Conservation (phyloP, 2,797 vertebrate species). For the Peromyscus nudipes region DNA sequence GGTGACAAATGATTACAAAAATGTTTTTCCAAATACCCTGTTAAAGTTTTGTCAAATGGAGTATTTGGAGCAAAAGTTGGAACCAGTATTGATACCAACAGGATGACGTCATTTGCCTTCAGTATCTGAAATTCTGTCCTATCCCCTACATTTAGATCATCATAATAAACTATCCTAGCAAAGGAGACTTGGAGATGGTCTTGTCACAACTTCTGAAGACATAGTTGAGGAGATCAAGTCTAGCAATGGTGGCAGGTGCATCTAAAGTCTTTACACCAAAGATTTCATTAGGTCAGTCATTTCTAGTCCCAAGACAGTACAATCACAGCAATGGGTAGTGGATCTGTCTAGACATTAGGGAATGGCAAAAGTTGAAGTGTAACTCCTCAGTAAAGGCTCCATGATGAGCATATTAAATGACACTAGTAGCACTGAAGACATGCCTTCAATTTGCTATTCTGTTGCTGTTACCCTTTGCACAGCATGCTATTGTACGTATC, state of each 20-base stretch:
- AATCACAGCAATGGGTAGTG: not conserved
- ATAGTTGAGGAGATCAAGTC: not conserved
- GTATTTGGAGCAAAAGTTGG: not conserved
- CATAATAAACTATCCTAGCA: constrained; percentile 16
- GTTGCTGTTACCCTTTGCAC: not conserved
- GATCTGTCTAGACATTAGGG: not conserved
- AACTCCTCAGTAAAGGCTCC: not conserved
- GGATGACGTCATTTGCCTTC: not conserved
- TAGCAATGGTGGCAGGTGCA: not conserved
- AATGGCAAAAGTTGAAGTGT: not conserved
- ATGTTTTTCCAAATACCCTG: not conserved
- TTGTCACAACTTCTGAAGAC: not conserved
- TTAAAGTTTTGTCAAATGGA: not conserved
- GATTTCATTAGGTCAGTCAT: not conserved
- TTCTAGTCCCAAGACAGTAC: not conserved
- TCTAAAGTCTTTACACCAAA: not conserved
- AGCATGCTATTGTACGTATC: not conserved
- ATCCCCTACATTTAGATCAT: not conserved
- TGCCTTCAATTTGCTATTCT: not conserved
- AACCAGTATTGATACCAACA: not conserved
- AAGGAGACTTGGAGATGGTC: not conserved
- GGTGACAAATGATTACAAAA: not conserved
- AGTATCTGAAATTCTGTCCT: constrained; percentile 18
- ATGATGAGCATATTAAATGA: not conserved
- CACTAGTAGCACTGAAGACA: not conserved